phyloP scores from a whole-genome alignment of 2,113 vertebrate species.

The Isichthys henryi region DNA sequence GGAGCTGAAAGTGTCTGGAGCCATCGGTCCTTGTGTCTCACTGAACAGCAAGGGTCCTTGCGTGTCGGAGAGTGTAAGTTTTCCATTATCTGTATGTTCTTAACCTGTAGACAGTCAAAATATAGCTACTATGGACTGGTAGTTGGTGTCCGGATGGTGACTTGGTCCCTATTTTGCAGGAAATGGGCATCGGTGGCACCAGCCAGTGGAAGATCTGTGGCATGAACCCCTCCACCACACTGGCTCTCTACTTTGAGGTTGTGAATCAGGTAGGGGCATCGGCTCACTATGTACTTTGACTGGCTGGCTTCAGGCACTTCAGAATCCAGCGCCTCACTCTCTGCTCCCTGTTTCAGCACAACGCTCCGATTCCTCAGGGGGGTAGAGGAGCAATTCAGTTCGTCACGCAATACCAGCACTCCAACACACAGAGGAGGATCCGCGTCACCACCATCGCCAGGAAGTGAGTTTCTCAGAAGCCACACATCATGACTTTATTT shows the following conservation, averaged over 20 bases:
- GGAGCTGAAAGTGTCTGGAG: constrained; percentile 85
- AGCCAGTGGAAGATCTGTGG: constrained; percentile 92
- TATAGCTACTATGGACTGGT: background rate
- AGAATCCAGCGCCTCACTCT: background rate
- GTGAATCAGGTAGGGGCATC: constrained; percentile 79
- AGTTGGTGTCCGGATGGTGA: background rate
- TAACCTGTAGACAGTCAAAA: background rate
- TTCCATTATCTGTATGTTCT: background rate
- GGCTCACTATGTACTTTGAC: background rate
- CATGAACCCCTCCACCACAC: constrained; percentile 76
- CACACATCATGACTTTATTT: background rate
- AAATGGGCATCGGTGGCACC: constrained; percentile 85
- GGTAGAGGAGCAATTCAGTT: constrained; percentile 89
- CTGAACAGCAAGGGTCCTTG: constrained; percentile 78
- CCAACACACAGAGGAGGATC: constrained; percentile 81
- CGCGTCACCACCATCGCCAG: constrained; percentile 88
- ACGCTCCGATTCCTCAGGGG: constrained; percentile 84
- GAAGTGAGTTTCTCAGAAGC: constrained; percentile 67
- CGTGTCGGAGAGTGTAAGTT: constrained; percentile 90
- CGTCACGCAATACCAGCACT: constrained; percentile 92
- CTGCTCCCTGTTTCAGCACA: constrained; percentile 70
- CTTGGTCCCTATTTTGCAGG: constrained; percentile 53
- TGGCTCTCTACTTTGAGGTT: constrained; percentile 89
- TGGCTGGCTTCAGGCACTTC: background rate
- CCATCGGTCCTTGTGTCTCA: constrained; percentile 86